Evolutionary conservation across 1,140 invertebrate species (phyloP), one percentile per base, ranked within the genome.

Genomic region (Bicyclus anynana): DNA sequence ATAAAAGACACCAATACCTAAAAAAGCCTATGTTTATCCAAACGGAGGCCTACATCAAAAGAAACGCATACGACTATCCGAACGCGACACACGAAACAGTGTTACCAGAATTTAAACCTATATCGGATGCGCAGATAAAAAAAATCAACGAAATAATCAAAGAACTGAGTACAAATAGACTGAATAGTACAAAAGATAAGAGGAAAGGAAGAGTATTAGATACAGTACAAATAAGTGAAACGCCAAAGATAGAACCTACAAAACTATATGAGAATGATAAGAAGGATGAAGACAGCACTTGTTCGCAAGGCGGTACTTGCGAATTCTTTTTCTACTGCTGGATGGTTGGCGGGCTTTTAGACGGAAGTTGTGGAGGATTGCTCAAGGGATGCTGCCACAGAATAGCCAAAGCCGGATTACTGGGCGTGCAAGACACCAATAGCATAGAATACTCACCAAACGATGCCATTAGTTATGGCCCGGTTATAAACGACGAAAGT

Each of bases 291-390:
- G 81, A 89, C 53, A 86, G 90, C 59, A 87, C 80, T 21, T 91
- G 91, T 63, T 80, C 90, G 17, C 92, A 94, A 71, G 94, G 94
- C 67, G 94, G 95, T 38, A 94, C 92, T 65, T 98, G 96, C 85
- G 95, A 97, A 89, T 97, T 97, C 90, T 97, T 97, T 91, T 90
- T 97, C 67, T 93, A 94, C 78, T 97, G 96, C 89, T 97, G 96
- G 96, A 93, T 97, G 91, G 92, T 94, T 40, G 95, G 95, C 61
- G 96, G 96, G 58, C 91, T 96, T 59, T 91, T 97, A 72, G 95
- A 97, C 74, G 95, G 94, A 70, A 92, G 94, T 70, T 97, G 96
- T 87, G 94, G 95, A 70, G 92, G 94, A 57, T 91, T 97, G 74
- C 91, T 98, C 64, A 95, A 93, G 77, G 95, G 95, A 59, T 97